Base-by-base conservation (phyloP, 2,888 invertebrate genomes). In the Dromius quadrimaculatus region DNA sequence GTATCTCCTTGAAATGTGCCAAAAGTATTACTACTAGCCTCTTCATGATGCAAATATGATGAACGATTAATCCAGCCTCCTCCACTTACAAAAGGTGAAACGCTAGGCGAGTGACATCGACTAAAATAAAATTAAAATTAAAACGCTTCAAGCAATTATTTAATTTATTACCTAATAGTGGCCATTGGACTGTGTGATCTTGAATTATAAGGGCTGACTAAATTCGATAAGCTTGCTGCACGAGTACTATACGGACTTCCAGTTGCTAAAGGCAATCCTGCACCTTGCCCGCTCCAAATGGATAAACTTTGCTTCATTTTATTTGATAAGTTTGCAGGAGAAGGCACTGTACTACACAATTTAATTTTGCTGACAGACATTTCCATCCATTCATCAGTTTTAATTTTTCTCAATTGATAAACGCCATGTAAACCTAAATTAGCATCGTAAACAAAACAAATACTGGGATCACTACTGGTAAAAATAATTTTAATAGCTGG, bases 391-490 rank as follows among this genome's bases (percentile, higher is more conserved):
- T 95, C 96, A 74, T 94, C 92, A 19, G 86, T 80, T 1, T 88
- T 86, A 0, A 94, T 89, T 80, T 89, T 91, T 2, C 96, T 85
- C 23, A 97, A 86, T 75, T 87, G 89, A 85, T 93, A 95, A 1
- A 95, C 86, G 6, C 93, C 92, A 83, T 97, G 97, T 41, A 89
- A 87, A 2, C 90, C 90, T 32, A 89, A 84, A 78, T 90, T 89
- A 73, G 87, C 87, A 79, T 95, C 94, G 76, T 92, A 96, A 0
- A 94, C 81, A 73, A 97, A 84, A 72, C 94, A 90, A 54, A 97
- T 85, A 75, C 95, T 94, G 0, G 94, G 94, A 66, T 90, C 86
- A 17, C 88, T 87, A 77, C 87, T 88, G 0, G 93, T 90, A 78
- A 90, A 95, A 57, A 96, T 89, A 4, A 96, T 89, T 79, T 80